Percentiles rank a stretch among this genome's conserved stretches.
Conservation (phyloP, 1,140 invertebrate species). For the Bactericera cockerelli region DNA sequence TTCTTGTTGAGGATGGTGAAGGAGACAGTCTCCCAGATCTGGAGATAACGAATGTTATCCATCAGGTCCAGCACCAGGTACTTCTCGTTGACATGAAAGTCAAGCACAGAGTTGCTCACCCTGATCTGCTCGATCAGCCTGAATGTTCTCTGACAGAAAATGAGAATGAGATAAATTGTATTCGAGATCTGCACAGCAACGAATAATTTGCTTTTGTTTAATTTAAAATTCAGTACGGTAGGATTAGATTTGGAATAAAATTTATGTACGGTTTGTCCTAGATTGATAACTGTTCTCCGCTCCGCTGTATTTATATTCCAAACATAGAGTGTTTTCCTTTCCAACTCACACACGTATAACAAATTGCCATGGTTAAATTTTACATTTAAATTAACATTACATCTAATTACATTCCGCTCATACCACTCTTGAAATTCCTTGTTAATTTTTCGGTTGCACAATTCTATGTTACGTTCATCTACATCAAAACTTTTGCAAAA, state of each 20-base stretch:
- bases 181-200: neutral
- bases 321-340: neutral
- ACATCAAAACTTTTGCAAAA: conserved; percentile 9
- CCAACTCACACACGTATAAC: neutral
- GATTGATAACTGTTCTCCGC: neutral
- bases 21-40: neutral
- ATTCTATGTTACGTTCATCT: neutral
- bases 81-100: neutral
- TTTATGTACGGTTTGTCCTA: neutral
- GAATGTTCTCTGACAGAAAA: conserved; percentile 1
- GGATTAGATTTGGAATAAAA: conserved; percentile 1
- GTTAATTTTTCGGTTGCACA: neutral
- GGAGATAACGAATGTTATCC: neutral
- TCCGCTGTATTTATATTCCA: neutral
- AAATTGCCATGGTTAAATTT: conserved; percentile 3
- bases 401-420: conserved; percentile 1
- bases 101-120: neutral
- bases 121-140: neutral
- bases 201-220: neutral
- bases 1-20: neutral
- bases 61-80: neutral
- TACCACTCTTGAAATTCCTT: conserved; percentile 7
- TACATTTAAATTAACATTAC: conserved; percentile 4
- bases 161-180: neutral
- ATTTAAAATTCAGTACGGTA: neutral